These are phyloP conservation scores for Heliothis virescens DNA, from an alignment of 1,140 invertebrate genomes.

Conservation along the genomic window DNA sequence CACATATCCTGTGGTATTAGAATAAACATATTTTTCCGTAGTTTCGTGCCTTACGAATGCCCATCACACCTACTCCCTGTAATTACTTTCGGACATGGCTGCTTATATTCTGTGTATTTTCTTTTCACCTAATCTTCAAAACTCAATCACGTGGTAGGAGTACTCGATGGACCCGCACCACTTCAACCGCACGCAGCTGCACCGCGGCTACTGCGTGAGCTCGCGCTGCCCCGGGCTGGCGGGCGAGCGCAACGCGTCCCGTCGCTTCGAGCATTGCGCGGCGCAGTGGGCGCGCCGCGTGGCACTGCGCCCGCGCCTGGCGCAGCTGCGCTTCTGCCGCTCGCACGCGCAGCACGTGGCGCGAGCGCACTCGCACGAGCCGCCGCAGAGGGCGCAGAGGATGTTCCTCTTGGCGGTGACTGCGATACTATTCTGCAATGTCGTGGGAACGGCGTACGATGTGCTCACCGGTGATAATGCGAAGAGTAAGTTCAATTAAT, in stretches of 20 bases:
- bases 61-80: no score
- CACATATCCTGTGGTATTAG: no score
- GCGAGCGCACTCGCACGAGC: slow-evolving; percentile 14
- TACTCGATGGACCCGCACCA: slow-evolving; percentile 52
- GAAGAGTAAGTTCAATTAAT: slow-evolving; percentile 58
- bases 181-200: slow-evolving; percentile 63
- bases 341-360: slow-evolving; percentile 36
- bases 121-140: no score
- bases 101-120: no score
- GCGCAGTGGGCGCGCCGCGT: slow-evolving; percentile 52
- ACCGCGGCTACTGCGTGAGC: slow-evolving; percentile 66
- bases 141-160: slow-evolving; percentile 49
- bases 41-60: no score
- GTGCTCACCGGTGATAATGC: slow-evolving; percentile 42
- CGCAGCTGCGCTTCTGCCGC: slow-evolving; percentile 52
- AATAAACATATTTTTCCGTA: no score
- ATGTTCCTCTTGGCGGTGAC: slow-evolving; percentile 54
- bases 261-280: slow-evolving; percentile 66
- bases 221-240: slow-evolving; percentile 53
- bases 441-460: slow-evolving; percentile 66
- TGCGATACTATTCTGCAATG: slow-evolving; percentile 58
- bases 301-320: slow-evolving; percentile 46
- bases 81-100: no score
- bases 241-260: slow-evolving; percentile 52
- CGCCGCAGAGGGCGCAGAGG: slow-evolving; percentile 51